phyloP scores from a whole-genome alignment of 2,888 invertebrate species.

The Eueremaeus valkanovi region DNA sequence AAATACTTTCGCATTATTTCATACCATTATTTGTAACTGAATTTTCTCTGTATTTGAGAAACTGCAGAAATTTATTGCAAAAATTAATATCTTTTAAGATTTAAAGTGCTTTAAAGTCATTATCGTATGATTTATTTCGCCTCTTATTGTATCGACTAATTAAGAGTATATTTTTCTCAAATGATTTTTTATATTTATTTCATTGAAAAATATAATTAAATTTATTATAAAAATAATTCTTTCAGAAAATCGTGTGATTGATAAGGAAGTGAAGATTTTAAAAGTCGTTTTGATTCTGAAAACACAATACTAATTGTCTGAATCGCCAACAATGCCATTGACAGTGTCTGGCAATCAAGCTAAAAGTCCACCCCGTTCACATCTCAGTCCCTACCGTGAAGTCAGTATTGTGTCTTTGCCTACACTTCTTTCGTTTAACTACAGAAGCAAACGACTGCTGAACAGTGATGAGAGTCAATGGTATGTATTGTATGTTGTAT shows the following conservation, averaged over 20 bases:
- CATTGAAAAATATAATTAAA: not conserved
- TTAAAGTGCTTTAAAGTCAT: not conserved
- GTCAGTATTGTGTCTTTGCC: constrained; percentile 27
- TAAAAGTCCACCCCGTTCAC: not conserved
- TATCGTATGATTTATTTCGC: not conserved
- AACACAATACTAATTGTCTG: no score
- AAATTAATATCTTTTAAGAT: not conserved
- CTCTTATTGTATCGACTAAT: not conserved
- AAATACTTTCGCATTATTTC: constrained; percentile 18
- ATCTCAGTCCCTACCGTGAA: not conserved
- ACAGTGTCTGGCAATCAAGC: not conserved
- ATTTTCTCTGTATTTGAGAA: no score
- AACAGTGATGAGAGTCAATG: not conserved
- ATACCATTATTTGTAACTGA: no score
- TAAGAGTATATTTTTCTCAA: no score
- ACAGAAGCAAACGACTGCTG: not conserved
- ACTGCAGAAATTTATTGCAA: not conserved
- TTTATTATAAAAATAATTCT: not conserved
- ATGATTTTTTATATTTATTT: no score
- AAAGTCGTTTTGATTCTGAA: no score
- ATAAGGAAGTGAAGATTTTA: no score
- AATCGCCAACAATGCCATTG: constrained; percentile 30
- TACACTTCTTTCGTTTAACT: constrained; percentile 3
- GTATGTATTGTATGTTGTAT: constrained; percentile 3
- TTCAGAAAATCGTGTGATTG: not conserved